phyloP scores from a whole-genome alignment of 2,113 vertebrate species.

The Datnioides undecimradiatus region DNA sequence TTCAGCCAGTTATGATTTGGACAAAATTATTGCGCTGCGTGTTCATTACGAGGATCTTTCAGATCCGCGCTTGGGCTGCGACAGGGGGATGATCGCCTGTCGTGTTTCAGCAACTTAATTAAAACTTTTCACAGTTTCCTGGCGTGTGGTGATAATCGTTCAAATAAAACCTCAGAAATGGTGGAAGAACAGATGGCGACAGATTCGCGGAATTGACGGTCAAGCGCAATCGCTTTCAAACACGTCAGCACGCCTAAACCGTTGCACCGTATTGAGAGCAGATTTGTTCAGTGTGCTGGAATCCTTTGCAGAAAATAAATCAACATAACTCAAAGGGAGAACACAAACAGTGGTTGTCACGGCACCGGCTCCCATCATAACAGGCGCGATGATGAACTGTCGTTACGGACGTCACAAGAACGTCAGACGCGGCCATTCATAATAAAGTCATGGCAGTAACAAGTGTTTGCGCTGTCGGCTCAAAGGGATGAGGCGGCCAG shows the following conservation, averaged over 20 bases:
- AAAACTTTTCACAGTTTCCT: background rate
- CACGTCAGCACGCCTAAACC: background rate
- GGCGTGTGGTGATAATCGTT: no score
- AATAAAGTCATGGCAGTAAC: slow-evolving; percentile 27
- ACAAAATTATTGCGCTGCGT: background rate
- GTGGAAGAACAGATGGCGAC: background rate
- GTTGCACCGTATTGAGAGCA: background rate
- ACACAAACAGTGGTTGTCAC: slow-evolving; percentile 36
- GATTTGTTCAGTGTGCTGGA: slow-evolving; percentile 10
- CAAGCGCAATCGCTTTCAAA: background rate
- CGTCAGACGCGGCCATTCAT: slow-evolving; percentile 31
- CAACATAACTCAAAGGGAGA: slow-evolving; percentile 51
- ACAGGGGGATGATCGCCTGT: background rate
- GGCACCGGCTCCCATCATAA: slow-evolving; percentile 16
- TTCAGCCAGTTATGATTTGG: background rate
- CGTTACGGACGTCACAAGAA: slow-evolving; percentile 33
- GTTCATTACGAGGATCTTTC: background rate
- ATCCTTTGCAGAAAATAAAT: slow-evolving; percentile 19
- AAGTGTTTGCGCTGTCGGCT: slow-evolving; percentile 40
- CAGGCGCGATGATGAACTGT: background rate
- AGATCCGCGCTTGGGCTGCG: background rate
- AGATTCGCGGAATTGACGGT: background rate
- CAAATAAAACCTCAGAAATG: background rate
- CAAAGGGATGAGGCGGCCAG: background rate
- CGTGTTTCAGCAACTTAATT: background rate